Percentiles rank a stretch among this genome's conserved stretches.
phyloP scores from a whole-genome alignment of 1,140 invertebrate species.

The Leptinotarsa undecemlineata region DNA sequence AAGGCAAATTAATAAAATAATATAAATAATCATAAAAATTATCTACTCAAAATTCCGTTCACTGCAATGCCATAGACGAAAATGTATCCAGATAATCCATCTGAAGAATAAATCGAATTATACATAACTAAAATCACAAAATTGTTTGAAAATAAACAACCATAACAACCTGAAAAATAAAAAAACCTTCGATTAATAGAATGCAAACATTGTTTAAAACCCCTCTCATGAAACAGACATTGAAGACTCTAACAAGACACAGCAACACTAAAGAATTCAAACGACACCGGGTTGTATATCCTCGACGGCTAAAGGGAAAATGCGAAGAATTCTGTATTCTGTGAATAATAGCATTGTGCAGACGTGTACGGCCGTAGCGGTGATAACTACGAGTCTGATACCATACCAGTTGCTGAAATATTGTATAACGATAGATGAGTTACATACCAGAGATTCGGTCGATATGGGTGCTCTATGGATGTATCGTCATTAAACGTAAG shows the following conservation, averaged over 20 bases:
- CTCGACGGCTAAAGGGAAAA: slow-evolving; percentile 34
- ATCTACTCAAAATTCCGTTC: too few species aligned
- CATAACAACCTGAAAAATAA: too few species aligned
- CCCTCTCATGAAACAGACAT: slow-evolving; percentile 16
- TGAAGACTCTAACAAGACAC: slow-evolving; percentile 29
- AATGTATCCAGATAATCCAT: too few species aligned
- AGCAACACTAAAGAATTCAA: slow-evolving; percentile 33
- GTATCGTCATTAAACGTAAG: background rate
- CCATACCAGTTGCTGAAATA: slow-evolving; percentile 25
- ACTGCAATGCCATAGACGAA: too few species aligned
- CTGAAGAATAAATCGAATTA: too few species aligned
- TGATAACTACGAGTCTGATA: slow-evolving; percentile 16
- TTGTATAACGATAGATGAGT: slow-evolving; percentile 36
- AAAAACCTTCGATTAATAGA: too few species aligned
- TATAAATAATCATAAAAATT: too few species aligned
- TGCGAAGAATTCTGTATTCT: slow-evolving; percentile 41
- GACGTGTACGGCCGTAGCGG: slow-evolving; percentile 35
- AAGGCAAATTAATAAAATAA: too few species aligned
- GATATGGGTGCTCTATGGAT: slow-evolving; percentile 9
- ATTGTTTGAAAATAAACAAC: too few species aligned
- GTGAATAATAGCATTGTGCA: slow-evolving; percentile 42
- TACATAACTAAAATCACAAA: too few species aligned
- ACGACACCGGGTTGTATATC: slow-evolving; percentile 31
- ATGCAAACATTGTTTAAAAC: slow-evolving; percentile 9
- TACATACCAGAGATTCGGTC: slow-evolving; percentile 33